Conservation (phyloP, 2,888 invertebrate genomes). For the Gandaritis pyraliata region DNA sequence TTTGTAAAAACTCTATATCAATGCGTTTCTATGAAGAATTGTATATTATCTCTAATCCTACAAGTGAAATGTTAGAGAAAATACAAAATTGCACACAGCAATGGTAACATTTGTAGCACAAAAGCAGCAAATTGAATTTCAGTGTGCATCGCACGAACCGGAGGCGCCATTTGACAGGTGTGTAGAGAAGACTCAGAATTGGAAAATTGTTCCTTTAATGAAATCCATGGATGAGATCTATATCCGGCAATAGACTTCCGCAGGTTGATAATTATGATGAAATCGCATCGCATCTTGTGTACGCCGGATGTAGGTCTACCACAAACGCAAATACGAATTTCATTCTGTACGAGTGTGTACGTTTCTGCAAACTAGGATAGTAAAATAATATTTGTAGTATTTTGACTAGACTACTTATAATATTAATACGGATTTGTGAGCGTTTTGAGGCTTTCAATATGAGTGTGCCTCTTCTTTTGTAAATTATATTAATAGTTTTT, state of each 20-base stretch:
- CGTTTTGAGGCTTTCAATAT: background rate
- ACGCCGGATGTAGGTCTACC: constrained; percentile 9
- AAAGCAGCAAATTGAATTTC: background rate
- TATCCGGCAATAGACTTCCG: no score
- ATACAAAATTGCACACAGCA: no score
- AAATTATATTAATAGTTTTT: background rate
- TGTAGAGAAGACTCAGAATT: no score
- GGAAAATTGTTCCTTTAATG: no score
- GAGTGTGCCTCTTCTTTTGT: background rate
- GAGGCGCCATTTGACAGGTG: no score
- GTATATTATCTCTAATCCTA: no score
- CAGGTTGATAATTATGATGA: background rate
- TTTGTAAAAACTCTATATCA: background rate
- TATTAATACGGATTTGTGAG: background rate
- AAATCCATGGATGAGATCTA: no score
- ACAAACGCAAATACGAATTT: constrained; percentile 15
- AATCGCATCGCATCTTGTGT: constrained; percentile 4
- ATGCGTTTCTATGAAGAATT: no score
- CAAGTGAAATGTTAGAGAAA: background rate
- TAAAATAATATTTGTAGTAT: background rate
- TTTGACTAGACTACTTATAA: background rate
- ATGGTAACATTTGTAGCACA: no score
- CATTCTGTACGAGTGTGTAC: constrained; percentile 6
- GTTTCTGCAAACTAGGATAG: background rate
- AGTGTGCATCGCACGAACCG: no score